These are phyloP conservation scores for Neotoxoptera formosana DNA, from an alignment of 1,140 invertebrate species.

Conservation along the genomic window DNA sequence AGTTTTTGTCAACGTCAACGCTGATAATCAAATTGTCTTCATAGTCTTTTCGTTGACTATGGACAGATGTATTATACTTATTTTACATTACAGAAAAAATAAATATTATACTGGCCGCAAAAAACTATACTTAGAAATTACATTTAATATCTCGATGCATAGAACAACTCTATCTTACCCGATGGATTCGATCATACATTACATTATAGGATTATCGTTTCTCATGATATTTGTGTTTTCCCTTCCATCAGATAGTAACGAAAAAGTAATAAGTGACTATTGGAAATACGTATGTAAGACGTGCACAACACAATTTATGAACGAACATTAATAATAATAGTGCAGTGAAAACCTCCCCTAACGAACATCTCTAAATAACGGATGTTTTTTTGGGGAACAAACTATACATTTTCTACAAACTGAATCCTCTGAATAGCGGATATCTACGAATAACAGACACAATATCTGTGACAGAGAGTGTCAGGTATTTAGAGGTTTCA, in stretches of 20 bases:
- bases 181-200: constrained; percentile 96
- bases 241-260: constrained; percentile 97
- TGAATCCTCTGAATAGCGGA: too few relatives aligned
- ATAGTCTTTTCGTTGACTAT: neutral
- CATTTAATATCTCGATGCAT: constrained; percentile 98
- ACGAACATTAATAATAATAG: too few relatives aligned
- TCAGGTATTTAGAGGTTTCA: too few relatives aligned
- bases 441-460: too few relatives aligned
- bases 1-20: neutral
- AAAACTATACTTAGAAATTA: constrained; percentile 93
- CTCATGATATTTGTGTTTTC: constrained; percentile 74
- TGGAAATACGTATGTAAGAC: neutral
- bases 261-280: constrained; percentile 86
- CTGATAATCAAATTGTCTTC: neutral
- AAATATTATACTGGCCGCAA: constrained; percentile 96
- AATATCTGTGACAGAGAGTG: too few relatives aligned
- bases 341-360: too few relatives aligned
- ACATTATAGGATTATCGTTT: too few relatives aligned
- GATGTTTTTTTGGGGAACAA: too few relatives aligned
- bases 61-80: constrained; percentile 64
- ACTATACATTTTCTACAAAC: too few relatives aligned
- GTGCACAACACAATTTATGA: too few relatives aligned
- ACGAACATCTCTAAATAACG: too few relatives aligned
- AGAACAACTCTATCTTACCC: constrained; percentile 97
- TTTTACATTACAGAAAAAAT: constrained; percentile 69